Conservation (phyloP, 1,140 invertebrate genomes). For the Scaptomyza montana region DNA sequence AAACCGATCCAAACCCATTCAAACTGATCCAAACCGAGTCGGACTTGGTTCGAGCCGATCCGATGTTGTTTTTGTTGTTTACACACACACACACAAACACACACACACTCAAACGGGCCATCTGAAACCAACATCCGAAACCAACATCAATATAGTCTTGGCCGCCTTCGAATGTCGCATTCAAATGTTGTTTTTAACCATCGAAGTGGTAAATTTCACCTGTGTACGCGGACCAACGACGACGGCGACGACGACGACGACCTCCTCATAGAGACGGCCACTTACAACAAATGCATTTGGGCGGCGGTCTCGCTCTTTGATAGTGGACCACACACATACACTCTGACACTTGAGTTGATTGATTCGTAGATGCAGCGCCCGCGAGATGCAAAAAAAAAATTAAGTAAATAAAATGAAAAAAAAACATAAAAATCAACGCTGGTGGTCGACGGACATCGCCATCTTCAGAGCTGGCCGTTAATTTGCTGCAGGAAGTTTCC, state of each 20-base stretch:
- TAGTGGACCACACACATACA: slow-evolving; percentile 73
- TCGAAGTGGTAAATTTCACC: slow-evolving; percentile 82
- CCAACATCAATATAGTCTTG: slow-evolving; percentile 62
- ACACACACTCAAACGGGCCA: background rate
- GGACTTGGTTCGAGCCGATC: slow-evolving; percentile 3
- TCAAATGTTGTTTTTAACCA: slow-evolving; percentile 80
- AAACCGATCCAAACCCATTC: slow-evolving; percentile 25
- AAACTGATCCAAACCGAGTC: slow-evolving; percentile 20
- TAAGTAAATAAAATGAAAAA: slow-evolving; percentile 12
- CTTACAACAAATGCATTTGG: slow-evolving; percentile 80
- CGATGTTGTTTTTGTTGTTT: slow-evolving; percentile 36
- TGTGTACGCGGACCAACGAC: slow-evolving; percentile 65
- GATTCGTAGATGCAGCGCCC: slow-evolving; percentile 68
- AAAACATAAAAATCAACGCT: slow-evolving; percentile 48
- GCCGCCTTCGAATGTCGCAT: slow-evolving; percentile 72
- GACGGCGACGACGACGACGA: slow-evolving; percentile 33
- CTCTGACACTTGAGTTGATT: slow-evolving; percentile 77
- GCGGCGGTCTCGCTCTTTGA: slow-evolving; percentile 66
- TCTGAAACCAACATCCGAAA: slow-evolving; percentile 45
- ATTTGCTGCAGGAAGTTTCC: slow-evolving; percentile 79
- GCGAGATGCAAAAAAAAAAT: slow-evolving; percentile 68
- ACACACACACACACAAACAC: slow-evolving; percentile 60
- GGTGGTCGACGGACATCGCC: slow-evolving; percentile 54
- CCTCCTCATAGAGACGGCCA: slow-evolving; percentile 70
- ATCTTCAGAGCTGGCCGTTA: slow-evolving; percentile 53